Base-by-base conservation (phyloP, 2,888 invertebrate genomes). In the Cheilosia urbana region DNA sequence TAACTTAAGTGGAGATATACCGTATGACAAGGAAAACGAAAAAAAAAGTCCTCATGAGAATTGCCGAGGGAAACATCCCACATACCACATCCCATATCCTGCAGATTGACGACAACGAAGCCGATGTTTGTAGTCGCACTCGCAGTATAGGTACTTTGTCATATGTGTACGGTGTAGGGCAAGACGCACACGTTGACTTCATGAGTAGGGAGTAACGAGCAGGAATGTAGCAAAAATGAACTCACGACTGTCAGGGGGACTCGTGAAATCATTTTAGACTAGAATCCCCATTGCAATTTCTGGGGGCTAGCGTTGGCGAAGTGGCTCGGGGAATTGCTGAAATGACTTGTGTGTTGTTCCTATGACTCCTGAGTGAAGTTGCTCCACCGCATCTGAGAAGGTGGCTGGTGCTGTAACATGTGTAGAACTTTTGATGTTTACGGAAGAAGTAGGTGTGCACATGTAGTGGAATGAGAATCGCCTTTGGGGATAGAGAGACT, bases 291-390 rank as follows among this genome's bases (percentile, higher is more conserved):
- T 81, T 85, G 85, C 76, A 85, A 85, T 85, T 81, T 85, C 68
- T 62, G 58, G 72, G 57, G 75, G 76, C 72, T 85, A 68, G 72
- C 81, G 51, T 72, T 68, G 81, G 76, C 77, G 85, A 85, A 85
- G 85, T 85, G 81, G 85, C 85, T 85, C 85, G 45, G 91, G 91
- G 91, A 91, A 89, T 91, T 89, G 88, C 89, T 89, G 89, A 91
- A 91, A 91, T 91, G 90, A 91, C 91, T 91, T 90, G 90, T 91
- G 90, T 72, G 83, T 84, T 84, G 42, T 73, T 79, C 40, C 47
- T 37, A n/a, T n/a, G 68, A 79, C 68, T 79, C 40, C 47, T 42
- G 68, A 79, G 63, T 72, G 79, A 69, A 37, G 79, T 27, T 27
- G 47, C 73, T 57, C 49, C 58, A 27, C 27, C 47, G 51, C 51